Evolutionary conservation across 2,113 vertebrate species (phyloP).

Genomic region (Pampusana beccarii): DNA sequence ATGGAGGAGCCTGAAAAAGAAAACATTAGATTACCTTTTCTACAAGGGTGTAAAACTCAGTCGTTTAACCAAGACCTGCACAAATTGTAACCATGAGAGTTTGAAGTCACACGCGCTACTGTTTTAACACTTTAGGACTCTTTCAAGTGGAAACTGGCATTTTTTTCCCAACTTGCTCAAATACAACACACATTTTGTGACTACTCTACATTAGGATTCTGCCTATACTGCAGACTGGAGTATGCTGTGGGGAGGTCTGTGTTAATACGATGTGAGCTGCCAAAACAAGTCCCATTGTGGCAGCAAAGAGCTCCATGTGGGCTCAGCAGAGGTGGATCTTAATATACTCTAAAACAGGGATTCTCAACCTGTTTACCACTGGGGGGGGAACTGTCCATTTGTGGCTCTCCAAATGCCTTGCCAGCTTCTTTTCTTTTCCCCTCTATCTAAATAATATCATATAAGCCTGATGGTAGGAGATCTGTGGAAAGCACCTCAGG

Average conservation of each 20-base stretch:
- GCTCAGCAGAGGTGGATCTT: fast-evolving
- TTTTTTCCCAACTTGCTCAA: not conserved
- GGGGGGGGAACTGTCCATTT: not conserved
- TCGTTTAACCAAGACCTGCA: conserved; percentile 15
- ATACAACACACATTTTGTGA: not conserved
- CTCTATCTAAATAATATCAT: not conserved
- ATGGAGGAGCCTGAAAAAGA: conserved; percentile 89
- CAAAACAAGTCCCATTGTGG: not conserved
- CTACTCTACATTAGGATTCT: not conserved
- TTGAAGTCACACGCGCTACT: not conserved
- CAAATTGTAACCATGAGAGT: not conserved
- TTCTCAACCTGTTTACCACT: conserved; percentile 47
- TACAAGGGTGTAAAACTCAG: conserved; percentile 38
- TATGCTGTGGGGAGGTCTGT: not conserved
- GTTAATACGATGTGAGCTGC: not conserved
- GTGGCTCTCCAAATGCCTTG: not conserved
- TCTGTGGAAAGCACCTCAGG: not conserved
- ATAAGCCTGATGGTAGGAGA: not conserved
- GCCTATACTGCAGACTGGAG: not conserved
- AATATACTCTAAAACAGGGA: conserved; percentile 16
- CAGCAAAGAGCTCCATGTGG: not conserved
- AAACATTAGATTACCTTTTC: conserved; percentile 67
- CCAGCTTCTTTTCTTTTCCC: fast-evolving
- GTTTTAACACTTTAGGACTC: not conserved
- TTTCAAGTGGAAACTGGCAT: not conserved